Base-by-base conservation (phyloP, 2,797 vertebrate genomes). In the Valencia hispanica region DNA sequence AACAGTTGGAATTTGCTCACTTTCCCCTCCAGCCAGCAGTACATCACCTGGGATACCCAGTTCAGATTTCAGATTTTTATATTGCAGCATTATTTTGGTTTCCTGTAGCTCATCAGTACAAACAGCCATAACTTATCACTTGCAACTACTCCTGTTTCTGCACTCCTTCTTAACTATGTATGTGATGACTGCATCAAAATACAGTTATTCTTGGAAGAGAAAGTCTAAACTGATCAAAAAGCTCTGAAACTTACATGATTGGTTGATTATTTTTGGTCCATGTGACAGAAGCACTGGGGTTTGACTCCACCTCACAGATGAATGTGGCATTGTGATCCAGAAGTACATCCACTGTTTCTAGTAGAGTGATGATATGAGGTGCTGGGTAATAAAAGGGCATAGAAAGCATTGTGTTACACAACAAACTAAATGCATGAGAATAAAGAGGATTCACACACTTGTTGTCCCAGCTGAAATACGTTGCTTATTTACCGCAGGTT, bases 231-330 rank as follows among this genome's bases (percentile, higher is more conserved):
- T 32, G 27, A 39, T n/a, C 9, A 47, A 51, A 12, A 11, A 18
- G 17, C 15, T 25, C 15, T 41, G 8, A 20, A n/a, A 77, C 96
- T 89, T 90, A 99, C 98, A 96, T 96, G 86, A 99, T 97, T 39
- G 95, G 97, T 81, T 98, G 96, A 93, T 98, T 97, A 86, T 99
- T 99, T 79, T 97, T 97, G 0, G 96, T 98, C 98, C 98, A 99
- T 0, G 94, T 96, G 82, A 99, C 96, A 80, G 97, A 97, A 0
- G 97, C 95, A 34, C 95, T 91, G 4, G 98, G 97, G 7, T 95
- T 94, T 0, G 98, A 97, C 84, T 99, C 96, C 78, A 99, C 97
- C 3, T 96, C 97, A 75, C 98, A 99, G 92, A 99, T 97, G 87
- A 99, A 99, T 50, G 97, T 98, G 63, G 97, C 96, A 0, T 97